Evolutionary conservation across 2,888 invertebrate species (phyloP), one percentile per base, ranked within the genome.

Genomic region (Emesis furor): DNA sequence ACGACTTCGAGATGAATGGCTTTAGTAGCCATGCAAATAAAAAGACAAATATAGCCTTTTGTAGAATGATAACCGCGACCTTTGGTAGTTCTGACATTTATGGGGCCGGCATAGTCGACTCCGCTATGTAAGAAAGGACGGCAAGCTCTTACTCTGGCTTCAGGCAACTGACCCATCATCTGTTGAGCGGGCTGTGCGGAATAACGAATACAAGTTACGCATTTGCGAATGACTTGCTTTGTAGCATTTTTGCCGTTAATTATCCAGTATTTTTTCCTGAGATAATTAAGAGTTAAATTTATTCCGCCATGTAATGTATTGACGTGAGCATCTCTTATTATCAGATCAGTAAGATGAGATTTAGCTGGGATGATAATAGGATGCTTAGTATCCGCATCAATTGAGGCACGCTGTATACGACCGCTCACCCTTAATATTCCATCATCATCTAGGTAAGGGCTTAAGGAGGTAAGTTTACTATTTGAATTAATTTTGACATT

Each of bases 231-330:
- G 17, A 14, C 55, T 59, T 78, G 76, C 51, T 83, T 81, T 2
- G 82, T 80, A 7, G 55, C 51, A 35, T 62, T 69, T 62, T 85
- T 86, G 0, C 68, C 65, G 0, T 75, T 8, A 1, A 89, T 42
- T 10, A 88, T 73, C 86, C 87, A 88, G 62, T 85, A 88, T n/a
- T 71, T 84, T 1, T 73, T 62, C n/a, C 87, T 78, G 2, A 83
- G 8, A 35, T 78, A 87, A 30, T 73, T 75, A 68, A 88, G 14
- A 85, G 86, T 89, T 0, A 86, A 12, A 73, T 87, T 87, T 24
- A 73, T 65, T 5, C 89, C 89, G 8, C 89, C 89, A 68, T 91
- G 89, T n/a, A 90, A 30, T 0, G 89, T 89, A n/a, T 74, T 83
- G 0, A 42, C n/a, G 30, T 89, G 90, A 3, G 90, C 89, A 37